Percentiles rank a stretch among this genome's conserved stretches.
Conservation (phyloP, 2,797 vertebrate species). For the Euphonia xanthogaster region DNA sequence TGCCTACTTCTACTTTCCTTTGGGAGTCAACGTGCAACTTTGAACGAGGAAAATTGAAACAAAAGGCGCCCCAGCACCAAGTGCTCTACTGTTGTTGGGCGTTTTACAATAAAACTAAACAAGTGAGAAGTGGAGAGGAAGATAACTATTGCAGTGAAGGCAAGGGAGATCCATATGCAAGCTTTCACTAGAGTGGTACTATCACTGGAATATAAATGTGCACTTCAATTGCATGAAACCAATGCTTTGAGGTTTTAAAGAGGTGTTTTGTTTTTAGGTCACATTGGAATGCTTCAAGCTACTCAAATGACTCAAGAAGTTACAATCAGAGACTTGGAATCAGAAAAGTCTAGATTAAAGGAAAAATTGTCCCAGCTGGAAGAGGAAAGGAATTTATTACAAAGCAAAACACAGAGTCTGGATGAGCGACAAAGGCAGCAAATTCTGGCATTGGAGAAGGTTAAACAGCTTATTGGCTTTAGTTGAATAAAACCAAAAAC, state of each 20-base stretch:
- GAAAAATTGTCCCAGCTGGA: constrained; percentile 92
- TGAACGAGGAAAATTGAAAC: not conserved
- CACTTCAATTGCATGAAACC: not conserved
- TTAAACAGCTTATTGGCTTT: constrained; percentile 45
- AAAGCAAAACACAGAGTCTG: constrained; percentile 88
- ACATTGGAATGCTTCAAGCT: constrained; percentile 97
- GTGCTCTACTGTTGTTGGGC: not conserved
- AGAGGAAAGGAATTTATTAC: constrained; percentile 89
- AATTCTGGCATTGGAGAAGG: constrained; percentile 91
- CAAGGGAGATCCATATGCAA: not conserved
- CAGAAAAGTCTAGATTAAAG: constrained; percentile 90
- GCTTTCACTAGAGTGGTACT: not conserved
- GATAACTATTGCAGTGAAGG: not conserved
- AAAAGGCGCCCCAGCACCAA: not conserved
- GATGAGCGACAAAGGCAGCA: constrained; percentile 93
- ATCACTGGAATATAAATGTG: not conserved
- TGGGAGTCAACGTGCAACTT: not conserved
- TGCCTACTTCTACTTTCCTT: not conserved
- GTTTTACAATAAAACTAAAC: not conserved
- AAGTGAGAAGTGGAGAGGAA: not conserved
- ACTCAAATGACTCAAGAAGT: constrained; percentile 98
- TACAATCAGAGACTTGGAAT: constrained; percentile 95
- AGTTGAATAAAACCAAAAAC: not conserved
- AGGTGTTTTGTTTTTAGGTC: constrained; percentile 80
- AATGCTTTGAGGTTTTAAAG: constrained; percentile 9